Evolutionary conservation across 2,888 invertebrate genomes (phyloP).

Genomic region (Meandrusa payeni): DNA sequence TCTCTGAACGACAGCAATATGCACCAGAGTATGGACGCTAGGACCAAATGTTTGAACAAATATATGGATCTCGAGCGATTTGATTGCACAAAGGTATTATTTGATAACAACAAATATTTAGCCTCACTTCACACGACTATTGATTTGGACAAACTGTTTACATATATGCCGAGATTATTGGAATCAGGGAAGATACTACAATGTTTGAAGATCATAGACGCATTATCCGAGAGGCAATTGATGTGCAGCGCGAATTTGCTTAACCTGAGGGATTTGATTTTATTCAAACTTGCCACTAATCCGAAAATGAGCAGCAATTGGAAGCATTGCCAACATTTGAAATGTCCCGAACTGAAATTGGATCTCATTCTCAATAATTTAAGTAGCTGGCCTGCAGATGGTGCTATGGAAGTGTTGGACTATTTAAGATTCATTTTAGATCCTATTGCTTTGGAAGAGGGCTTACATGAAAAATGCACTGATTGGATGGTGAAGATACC

Average conservation of each 20-base stretch:
- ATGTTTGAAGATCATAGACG: conserved; percentile 77
- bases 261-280: conserved; percentile 79
- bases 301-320: conserved; percentile 65
- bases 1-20: conserved; percentile 70
- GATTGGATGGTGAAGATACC: conserved; percentile 82
- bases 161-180: conserved; percentile 68
- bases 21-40: conserved; percentile 75
- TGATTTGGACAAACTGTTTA: conserved; percentile 72
- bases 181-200: conserved; percentile 67
- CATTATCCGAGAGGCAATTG: conserved; percentile 80
- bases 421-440: conserved; percentile 68
- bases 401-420: conserved; percentile 74
- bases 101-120: conserved; percentile 79
- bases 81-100: conserved; percentile 73
- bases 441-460: conserved; percentile 61
- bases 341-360: conserved; percentile 70
- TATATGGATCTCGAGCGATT: conserved; percentile 80
- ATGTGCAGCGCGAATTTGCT: conserved; percentile 73
- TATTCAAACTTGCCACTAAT: conserved; percentile 80
- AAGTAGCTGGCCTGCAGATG: conserved; percentile 78
- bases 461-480: conserved; percentile 67
- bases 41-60: conserved; percentile 82
- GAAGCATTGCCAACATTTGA: conserved; percentile 77
- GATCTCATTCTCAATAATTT: conserved; percentile 78
- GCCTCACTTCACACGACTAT: conserved; percentile 82